Base-by-base conservation (phyloP, 1,140 invertebrate species). In the Artemia franciscana region DNA sequence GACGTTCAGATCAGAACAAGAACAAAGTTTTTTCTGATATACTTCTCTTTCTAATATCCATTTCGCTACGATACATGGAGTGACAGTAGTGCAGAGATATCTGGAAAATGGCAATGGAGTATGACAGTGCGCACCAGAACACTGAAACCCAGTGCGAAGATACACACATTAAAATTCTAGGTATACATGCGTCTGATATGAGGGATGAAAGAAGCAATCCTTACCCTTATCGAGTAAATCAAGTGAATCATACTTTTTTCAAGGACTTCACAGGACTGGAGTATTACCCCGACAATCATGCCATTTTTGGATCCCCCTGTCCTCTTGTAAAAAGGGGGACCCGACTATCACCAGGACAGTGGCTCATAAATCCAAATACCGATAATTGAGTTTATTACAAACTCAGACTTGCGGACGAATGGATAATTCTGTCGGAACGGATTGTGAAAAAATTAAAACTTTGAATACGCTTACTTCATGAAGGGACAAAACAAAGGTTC, bases 61-160 rank as follows among this genome's bases (percentile, higher is more conserved):
- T 61, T 66, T 69, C 24, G 60, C 66, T 30, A 51, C 63, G n/a
- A 39, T 62, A 28, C 61, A 65, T 27, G 59, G 65, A 24, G 60
- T 71, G 60, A 67, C 60, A 23, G 69, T 74, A 27, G 60, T 30
- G 39, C 72, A 73, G 62, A 73, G 73, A 60, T 73, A 63, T 65
- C 66, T 74, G 5, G 70, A 68, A 60, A 69, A 68, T 61, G 71
- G 71, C 12, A 64, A 72, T 73, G 71, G 71, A 74, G 61, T 63
- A 39, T 30, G 70, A 73, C 62, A 64, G 64, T 3, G 66, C 72
- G 12, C 71, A 74, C 63, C n/a, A 63, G 56, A 58, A 62, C 21
- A 68, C 69, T 30, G 69, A 71, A 60, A 51, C 39, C 39, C 39
- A 18, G 2, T 51, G 39, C 39, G 21, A 51, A 51, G 3, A 51